Evolutionary conservation across 92 coral and sea anemone genomes (phyloP).

Genomic region (Hydrozoanthus gracilis): DNA sequence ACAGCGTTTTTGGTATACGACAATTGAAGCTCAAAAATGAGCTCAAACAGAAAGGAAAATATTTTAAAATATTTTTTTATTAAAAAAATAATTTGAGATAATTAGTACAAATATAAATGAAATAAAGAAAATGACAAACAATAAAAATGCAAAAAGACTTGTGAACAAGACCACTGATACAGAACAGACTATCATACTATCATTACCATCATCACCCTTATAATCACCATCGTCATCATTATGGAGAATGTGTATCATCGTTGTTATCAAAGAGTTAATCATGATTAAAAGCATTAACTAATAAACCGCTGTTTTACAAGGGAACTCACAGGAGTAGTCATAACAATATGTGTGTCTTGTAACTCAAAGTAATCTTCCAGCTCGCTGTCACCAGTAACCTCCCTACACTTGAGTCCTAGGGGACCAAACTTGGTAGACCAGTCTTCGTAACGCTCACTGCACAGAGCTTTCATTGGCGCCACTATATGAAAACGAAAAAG

Average conservation of each 20-base stretch:
- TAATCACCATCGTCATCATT: background rate
- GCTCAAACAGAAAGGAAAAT: too few relatives aligned
- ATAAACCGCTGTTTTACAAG: background rate
- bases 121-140: too few relatives aligned
- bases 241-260: background rate
- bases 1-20: too few relatives aligned
- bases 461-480: conserved; percentile 99
- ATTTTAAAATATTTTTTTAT: too few relatives aligned
- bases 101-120: too few relatives aligned
- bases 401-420: conserved; percentile 91
- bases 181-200: too few relatives aligned
- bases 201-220: too few relatives aligned
- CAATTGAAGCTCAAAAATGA: too few relatives aligned
- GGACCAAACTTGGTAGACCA: conserved; percentile 89
- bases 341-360: conserved; percentile 83
- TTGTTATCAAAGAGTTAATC: too few relatives aligned
- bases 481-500: conserved; percentile 50
- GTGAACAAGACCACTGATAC: too few relatives aligned
- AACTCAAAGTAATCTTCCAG: conserved; percentile 92
- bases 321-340: conserved; percentile 98
- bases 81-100: too few relatives aligned
- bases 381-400: conserved; percentile 98
- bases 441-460: conserved; percentile 92
- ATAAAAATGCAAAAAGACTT: too few relatives aligned
- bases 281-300: background rate